Evolutionary conservation across 2,113 vertebrate species (phyloP).

Genomic region (Himantopus leucocephalus): DNA sequence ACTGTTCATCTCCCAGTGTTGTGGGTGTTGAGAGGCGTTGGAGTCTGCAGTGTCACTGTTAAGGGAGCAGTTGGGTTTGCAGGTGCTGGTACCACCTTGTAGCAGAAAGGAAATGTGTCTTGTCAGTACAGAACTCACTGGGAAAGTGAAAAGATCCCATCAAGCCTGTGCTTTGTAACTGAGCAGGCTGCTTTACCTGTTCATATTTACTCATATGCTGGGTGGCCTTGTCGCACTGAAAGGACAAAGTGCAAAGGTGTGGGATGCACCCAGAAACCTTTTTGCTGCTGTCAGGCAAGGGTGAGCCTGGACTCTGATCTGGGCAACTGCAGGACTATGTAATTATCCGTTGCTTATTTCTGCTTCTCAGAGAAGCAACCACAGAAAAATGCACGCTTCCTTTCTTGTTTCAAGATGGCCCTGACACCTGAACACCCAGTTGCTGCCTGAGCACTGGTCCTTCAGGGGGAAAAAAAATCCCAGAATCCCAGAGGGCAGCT

Average conservation of each 20-base stretch:
- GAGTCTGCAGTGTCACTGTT: neutral
- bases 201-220: rapidly evolving
- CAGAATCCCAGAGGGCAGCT: neutral
- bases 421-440: neutral
- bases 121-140: neutral
- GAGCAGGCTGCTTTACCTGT: neutral
- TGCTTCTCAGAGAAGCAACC: neutral
- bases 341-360: neutral
- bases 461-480: rapidly evolving
- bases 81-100: neutral
- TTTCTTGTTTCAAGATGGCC: neutral
- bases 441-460: neutral
- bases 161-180: neutral
- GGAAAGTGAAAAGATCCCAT: neutral
- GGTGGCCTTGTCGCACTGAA: neutral
- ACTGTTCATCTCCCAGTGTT: rapidly evolving
- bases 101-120: neutral
- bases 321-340: rapidly evolving
- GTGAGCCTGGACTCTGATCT: rapidly evolving
- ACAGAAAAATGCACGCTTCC: neutral
- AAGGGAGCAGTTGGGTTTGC: neutral
- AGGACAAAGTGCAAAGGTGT: neutral
- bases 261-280: neutral
- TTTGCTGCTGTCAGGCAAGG: neutral
- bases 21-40: neutral